Conservation (phyloP, 2,888 invertebrate genomes). For the Macroteleia sp. region DNA sequence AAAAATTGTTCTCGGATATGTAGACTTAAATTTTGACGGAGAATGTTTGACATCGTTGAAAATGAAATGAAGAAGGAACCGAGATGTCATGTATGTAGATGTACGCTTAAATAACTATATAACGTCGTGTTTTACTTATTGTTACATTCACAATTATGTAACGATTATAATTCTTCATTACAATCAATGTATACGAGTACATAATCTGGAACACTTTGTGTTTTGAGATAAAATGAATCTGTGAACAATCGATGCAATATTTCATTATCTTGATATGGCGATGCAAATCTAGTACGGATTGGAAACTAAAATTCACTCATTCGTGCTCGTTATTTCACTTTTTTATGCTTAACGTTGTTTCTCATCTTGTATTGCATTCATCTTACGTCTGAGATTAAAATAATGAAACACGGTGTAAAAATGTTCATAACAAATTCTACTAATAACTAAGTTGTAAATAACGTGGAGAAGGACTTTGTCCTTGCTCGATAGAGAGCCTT, state of each 20-base stretch:
- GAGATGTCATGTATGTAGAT: too few species aligned
- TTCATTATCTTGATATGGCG: conserved; percentile 37
- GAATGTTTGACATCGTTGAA: too few species aligned
- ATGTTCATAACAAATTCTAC: conserved; percentile 40
- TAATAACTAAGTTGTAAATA: conserved; percentile 64
- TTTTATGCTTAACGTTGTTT: neutral
- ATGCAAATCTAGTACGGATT: conserved; percentile 28
- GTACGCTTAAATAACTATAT: too few species aligned
- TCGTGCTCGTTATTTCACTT: neutral
- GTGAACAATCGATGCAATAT: conserved; percentile 21
- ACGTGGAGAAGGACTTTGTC: conserved; percentile 64
- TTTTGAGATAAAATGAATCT: conserved; percentile 36
- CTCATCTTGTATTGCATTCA: too few species aligned
- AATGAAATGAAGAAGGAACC: too few species aligned
- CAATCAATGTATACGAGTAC: too few species aligned
- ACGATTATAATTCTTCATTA: too few species aligned
- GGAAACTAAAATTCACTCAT: conserved; percentile 1
- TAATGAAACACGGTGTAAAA: conserved; percentile 32
- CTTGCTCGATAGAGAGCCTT: conserved; percentile 66
- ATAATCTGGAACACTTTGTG: conserved; percentile 43
- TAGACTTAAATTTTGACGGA: too few species aligned
- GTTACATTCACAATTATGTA: too few species aligned
- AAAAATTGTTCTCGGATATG: too few species aligned
- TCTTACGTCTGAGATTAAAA: conserved; percentile 4
- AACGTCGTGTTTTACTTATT: too few species aligned